These are phyloP conservation scores for Yponomeuta malinellus DNA, from an alignment of 2,888 invertebrate species.

Conservation along the genomic window DNA sequence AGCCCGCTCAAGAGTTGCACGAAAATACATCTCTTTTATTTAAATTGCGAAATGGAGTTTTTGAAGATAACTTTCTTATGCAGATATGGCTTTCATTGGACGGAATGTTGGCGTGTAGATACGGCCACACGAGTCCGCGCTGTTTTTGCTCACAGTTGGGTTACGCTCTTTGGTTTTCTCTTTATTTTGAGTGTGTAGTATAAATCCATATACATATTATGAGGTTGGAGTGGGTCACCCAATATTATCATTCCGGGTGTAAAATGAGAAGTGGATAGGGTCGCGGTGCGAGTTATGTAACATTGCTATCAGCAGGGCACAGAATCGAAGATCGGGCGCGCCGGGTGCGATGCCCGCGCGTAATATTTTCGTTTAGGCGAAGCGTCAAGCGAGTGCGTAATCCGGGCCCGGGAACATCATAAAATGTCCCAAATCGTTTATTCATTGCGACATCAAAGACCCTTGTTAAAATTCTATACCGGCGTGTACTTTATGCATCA, in stretches of 20 bases:
- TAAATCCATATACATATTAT: background rate
- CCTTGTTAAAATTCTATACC: slow-evolving; percentile 58
- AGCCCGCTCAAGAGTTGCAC: slow-evolving; percentile 5
- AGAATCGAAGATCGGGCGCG: background rate
- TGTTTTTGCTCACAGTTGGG: background rate
- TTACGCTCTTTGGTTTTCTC: background rate
- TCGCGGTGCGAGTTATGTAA: background rate
- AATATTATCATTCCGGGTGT: background rate
- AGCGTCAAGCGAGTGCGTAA: slow-evolving; percentile 28
- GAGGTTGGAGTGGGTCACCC: background rate
- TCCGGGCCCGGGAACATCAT: slow-evolving; percentile 43
- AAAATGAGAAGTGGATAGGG: background rate
- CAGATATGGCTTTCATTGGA: slow-evolving; percentile 2
- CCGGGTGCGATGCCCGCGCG: background rate
- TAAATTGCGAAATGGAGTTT: slow-evolving; percentile 11
- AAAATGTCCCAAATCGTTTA: slow-evolving; percentile 60
- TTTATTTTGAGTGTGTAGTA: background rate
- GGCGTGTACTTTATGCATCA: slow-evolving; percentile 4
- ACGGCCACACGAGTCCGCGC: background rate
- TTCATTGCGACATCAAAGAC: slow-evolving; percentile 60
- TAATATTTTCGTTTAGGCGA: slow-evolving; percentile 13
- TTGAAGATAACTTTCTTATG: slow-evolving; percentile 11
- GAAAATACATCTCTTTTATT: slow-evolving; percentile 13
- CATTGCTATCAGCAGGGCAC: background rate
- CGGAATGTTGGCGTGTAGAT: background rate